A percentile compares a stretch with the other conserved stretches of the same genome.
Conservation (phyloP, 2,113 vertebrate species). For the Neotoma lepida region DNA sequence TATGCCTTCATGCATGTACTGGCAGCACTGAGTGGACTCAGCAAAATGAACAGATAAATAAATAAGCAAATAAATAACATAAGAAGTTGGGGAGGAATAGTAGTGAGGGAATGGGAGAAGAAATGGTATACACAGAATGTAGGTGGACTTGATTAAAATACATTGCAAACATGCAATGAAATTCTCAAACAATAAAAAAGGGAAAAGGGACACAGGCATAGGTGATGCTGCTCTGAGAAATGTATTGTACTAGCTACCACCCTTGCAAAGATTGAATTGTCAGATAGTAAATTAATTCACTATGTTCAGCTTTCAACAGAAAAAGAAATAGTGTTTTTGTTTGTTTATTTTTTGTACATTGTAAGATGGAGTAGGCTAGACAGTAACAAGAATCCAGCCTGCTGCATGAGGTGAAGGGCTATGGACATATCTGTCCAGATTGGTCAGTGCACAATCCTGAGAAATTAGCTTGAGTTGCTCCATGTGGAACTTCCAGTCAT, state of each 20-base stretch:
- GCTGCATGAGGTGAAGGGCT: neutral
- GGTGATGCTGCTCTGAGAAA: neutral
- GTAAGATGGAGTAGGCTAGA: neutral
- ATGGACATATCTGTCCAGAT: neutral
- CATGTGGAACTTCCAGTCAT: neutral
- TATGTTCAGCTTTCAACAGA: neutral
- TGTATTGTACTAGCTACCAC: neutral
- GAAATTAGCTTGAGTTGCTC: neutral
- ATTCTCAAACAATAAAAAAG: neutral
- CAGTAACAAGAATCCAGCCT: neutral
- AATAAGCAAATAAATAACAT: neutral
- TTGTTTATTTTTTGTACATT: neutral
- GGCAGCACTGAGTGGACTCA: neutral
- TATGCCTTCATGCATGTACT: neutral
- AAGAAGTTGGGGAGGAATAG: neutral
- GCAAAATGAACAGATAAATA: neutral
- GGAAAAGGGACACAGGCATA: neutral
- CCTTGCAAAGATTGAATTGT: neutral
- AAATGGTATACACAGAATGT: neutral
- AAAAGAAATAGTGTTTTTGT: neutral
- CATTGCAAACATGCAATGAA: neutral
- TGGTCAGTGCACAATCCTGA: neutral
- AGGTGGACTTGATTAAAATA: neutral
- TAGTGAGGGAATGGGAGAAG: neutral
- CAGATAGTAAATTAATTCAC: neutral